Base-by-base conservation (phyloP, 53 echinoderm and acorn worm genomes). In the Mesocentrotus franciscanus region DNA sequence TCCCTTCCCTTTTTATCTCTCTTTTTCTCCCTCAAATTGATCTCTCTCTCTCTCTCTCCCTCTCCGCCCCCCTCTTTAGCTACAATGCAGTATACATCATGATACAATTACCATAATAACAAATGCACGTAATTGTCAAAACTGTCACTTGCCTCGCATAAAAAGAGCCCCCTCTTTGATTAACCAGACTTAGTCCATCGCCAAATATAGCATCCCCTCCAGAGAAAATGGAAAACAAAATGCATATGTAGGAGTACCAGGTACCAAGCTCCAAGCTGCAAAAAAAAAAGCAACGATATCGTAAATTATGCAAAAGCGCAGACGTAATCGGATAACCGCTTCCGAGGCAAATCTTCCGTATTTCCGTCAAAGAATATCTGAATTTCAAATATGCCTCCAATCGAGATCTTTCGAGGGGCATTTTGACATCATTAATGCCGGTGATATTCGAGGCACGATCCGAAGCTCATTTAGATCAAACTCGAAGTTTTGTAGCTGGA, bases 261-360 rank as follows among this genome's bases (percentile, higher is more conserved):
- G 81, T 18, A 42, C 81, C 33, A 33, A 36, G 2, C 39, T 18
- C 0, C 34, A 42, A 39, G 42, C 81, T 20, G 6, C 8, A 61
- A 1, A 17, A 16, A 27, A 72, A 42, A 81, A 36, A 81, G 81
- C 42, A 81, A 42, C 36, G 34, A 81, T 81, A 36, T 36, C 42
- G 81, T 18, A 81, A 81, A 36, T 81, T 81, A 81, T 81, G 81
- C 81, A 81, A 81, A 81, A 81, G 42, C 33, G 42, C 42, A 20
- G 36, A 30, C 39, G 81, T 81, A 81, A 81, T 81, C 81, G 81
- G 81, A 81, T 81, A 36, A 81, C 81, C 39, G 22, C 36, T 81
- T 81, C 42, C 81, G 81, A 81, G 81, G 33, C 11, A 81, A 81
- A 42, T 81, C 81, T 39, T 10, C 39, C 81, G 36, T 42, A 81